These are phyloP conservation scores for Corythucha ciliata DNA, from an alignment of 2,888 invertebrate genomes.

Conservation along the genomic window DNA sequence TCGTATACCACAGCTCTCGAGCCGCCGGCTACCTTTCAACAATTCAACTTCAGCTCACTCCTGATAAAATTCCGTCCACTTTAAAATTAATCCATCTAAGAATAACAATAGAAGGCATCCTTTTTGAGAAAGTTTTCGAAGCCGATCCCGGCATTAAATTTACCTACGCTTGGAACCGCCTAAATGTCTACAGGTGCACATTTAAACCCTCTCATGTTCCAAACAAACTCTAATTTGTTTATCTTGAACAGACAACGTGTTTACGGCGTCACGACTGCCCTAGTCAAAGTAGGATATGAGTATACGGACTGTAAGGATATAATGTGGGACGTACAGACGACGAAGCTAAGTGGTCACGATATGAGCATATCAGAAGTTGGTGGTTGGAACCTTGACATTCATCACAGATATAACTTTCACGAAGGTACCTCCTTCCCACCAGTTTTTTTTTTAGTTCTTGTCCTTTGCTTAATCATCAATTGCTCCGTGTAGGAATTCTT, in stretches of 20 bases:
- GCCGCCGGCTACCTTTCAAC: slow-evolving; percentile 89
- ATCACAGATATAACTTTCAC: slow-evolving; percentile 95
- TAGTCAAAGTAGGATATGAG: slow-evolving; percentile 93
- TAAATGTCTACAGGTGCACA: slow-evolving; percentile 70
- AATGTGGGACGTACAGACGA: slow-evolving; percentile 94
- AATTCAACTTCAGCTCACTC: slow-evolving; percentile 82
- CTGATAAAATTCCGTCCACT: slow-evolving; percentile 68
- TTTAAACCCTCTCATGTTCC: neutral
- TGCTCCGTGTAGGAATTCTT: slow-evolving; percentile 59
- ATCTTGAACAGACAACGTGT: slow-evolving; percentile 63
- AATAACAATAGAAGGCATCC: slow-evolving; percentile 89
- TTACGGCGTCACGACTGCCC: slow-evolving; percentile 89
- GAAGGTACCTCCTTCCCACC: slow-evolving; percentile 64
- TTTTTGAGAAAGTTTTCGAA: slow-evolving; percentile 87
- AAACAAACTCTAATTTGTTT: neutral
- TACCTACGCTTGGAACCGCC: slow-evolving; percentile 93
- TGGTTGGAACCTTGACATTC: slow-evolving; percentile 95
- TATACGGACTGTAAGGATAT: slow-evolving; percentile 85
- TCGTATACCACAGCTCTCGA: slow-evolving; percentile 92
- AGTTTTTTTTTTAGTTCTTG: too few species aligned
- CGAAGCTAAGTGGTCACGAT: slow-evolving; percentile 89
- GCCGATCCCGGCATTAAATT: slow-evolving; percentile 94
- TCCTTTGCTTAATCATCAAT: neutral
- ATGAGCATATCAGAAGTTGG: slow-evolving; percentile 96
- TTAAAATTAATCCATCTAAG: slow-evolving; percentile 81